Evolutionary conservation across 2,888 invertebrate genomes (phyloP).

Genomic region (Platycheirus rosarum): DNA sequence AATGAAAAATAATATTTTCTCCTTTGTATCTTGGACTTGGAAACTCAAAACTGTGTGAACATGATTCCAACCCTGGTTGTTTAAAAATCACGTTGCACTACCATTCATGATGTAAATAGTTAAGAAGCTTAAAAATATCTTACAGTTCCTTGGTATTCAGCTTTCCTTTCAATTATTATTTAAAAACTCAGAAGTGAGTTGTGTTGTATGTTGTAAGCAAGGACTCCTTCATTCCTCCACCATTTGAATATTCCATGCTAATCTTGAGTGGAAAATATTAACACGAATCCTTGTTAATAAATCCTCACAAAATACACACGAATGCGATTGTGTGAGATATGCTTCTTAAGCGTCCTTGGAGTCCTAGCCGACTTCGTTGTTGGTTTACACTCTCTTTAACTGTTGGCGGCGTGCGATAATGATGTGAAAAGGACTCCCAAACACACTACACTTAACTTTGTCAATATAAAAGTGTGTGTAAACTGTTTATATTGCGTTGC

Average conservation of each 20-base stretch:
- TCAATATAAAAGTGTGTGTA: not conserved
- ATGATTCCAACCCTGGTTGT: conserved; percentile 20
- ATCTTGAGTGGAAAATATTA: conserved; percentile 46
- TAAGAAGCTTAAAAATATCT: conserved; percentile 26
- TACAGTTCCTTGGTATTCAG: conserved; percentile 14
- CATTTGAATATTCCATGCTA: conserved; percentile 13
- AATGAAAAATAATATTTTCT: conserved; percentile 26
- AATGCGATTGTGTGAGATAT: conserved; percentile 37
- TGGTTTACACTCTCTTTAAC: conserved; percentile 7
- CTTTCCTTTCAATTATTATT: conserved; percentile 61
- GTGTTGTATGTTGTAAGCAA: conserved; percentile 13
- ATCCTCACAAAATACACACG: conserved; percentile 35
- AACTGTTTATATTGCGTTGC: not conserved
- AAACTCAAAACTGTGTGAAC: conserved; percentile 61
- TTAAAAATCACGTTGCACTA: not conserved
- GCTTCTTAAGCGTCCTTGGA: conserved; percentile 30
- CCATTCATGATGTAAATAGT: not conserved
- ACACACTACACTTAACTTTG: conserved; percentile 24
- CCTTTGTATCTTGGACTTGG: conserved; percentile 41
- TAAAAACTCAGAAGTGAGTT: conserved; percentile 28
- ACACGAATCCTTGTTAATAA: conserved; percentile 65
- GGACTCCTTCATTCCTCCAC: conserved; percentile 8
- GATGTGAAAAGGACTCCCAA: conserved; percentile 50
- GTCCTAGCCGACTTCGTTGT: not conserved
- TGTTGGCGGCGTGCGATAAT: conserved; percentile 33